Percentiles rank a stretch among this genome's conserved stretches.
Evolutionary conservation across 2,797 vertebrate species (phyloP).

Genomic region (Hyperoplus immaculatus): DNA sequence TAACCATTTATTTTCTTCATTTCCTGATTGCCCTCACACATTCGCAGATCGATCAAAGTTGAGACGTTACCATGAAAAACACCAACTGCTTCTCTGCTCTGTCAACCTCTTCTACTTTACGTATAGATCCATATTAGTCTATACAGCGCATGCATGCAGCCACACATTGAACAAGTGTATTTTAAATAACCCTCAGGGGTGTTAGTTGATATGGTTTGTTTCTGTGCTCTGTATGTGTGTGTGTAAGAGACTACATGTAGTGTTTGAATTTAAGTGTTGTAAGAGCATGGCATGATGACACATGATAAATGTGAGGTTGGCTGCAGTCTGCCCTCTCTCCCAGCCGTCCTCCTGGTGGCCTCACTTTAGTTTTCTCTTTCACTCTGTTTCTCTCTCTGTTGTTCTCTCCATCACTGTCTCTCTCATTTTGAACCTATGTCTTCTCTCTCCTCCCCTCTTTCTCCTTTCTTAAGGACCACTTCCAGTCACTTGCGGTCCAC

Average conservation of each 20-base stretch:
- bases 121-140: slow-evolving; percentile 26
- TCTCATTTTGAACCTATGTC: slow-evolving; percentile 20
- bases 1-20: slow-evolving; percentile 20
- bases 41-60: slow-evolving; percentile 69
- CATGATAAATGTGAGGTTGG: slow-evolving; percentile 76
- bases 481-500: slow-evolving; percentile 29
- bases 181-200: slow-evolving; percentile 48
- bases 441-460: slow-evolving; percentile 5
- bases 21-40: slow-evolving; percentile 27
- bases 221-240: slow-evolving; percentile 6
- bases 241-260: slow-evolving; percentile 36
- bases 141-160: not conserved
- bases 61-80: slow-evolving; percentile 54
- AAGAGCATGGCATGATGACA: slow-evolving; percentile 57
- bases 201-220: slow-evolving; percentile 43
- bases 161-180: slow-evolving; percentile 44
- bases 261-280: slow-evolving; percentile 56
- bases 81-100: slow-evolving; percentile 32
- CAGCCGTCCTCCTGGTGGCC: slow-evolving; percentile 74
- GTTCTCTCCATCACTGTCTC: slow-evolving; percentile 42
- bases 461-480: slow-evolving; percentile 16
- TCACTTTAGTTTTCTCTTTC: slow-evolving; percentile 38
- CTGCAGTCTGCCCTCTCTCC: slow-evolving; percentile 57
- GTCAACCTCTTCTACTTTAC: slow-evolving; percentile 15
- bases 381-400: slow-evolving; percentile 1